Percentiles rank a stretch among this genome's conserved stretches.
Evolutionary conservation across 2,888 invertebrate genomes (phyloP).

Genomic region (Eledona agricola): DNA sequence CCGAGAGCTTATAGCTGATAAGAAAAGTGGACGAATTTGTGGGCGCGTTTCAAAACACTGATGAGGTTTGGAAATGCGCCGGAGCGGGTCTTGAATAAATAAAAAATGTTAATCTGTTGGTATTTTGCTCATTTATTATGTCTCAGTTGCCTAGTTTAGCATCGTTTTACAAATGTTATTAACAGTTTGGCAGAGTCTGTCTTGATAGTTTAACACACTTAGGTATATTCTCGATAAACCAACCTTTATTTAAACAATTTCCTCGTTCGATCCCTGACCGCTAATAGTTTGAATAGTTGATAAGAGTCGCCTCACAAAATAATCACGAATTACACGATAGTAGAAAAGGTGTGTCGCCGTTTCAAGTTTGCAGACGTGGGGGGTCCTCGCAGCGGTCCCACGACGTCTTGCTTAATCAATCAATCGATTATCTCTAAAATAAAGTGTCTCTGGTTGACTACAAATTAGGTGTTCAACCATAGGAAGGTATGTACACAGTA

Average conservation of each 20-base stretch:
- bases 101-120: conserved; percentile 38
- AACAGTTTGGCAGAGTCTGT: conserved; percentile 38
- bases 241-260: conserved; percentile 41
- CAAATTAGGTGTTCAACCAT: conserved; percentile 29
- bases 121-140: conserved; percentile 42
- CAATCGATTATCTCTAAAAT: conserved; percentile 27
- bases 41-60: conserved; percentile 1
- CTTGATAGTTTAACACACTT: conserved; percentile 39
- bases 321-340: conserved; percentile 35
- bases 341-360: conserved; percentile 21
- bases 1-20: conserved; percentile 53
- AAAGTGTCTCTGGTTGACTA: conserved; percentile 28
- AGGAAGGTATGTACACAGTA: conserved; percentile 47
- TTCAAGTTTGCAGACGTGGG: too few relatives aligned
- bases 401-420: too few relatives aligned
- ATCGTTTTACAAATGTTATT: conserved; percentile 40
- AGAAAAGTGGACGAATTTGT: too few relatives aligned
- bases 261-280: conserved; percentile 37
- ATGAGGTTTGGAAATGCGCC: too few relatives aligned
- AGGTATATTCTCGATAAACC: conserved; percentile 39
- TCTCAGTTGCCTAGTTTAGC: conserved; percentile 42
- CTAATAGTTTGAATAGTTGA: conserved; percentile 26
- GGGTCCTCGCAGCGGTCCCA: too few relatives aligned
- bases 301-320: conserved; percentile 35
- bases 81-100: conserved; percentile 20